Percentiles rank a stretch among this genome's conserved stretches.
Evolutionary conservation across 2,888 invertebrate species (phyloP).

Genomic region (Lysandra coridon): DNA sequence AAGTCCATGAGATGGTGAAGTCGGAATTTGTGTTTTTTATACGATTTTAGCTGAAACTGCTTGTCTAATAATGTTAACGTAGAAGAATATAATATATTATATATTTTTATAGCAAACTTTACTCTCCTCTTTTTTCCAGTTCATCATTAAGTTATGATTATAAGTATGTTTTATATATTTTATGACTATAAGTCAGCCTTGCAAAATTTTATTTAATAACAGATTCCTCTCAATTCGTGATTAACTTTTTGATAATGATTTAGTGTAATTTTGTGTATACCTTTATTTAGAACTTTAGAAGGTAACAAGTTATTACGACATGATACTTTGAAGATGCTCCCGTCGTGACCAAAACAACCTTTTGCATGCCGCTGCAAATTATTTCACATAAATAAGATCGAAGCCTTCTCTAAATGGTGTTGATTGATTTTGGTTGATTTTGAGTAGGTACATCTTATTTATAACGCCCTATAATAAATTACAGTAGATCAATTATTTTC

Average conservation of each 20-base stretch:
- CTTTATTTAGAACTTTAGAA: not conserved
- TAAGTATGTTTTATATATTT: too few relatives aligned
- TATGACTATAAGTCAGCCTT: too few relatives aligned
- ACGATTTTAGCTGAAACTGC: too few relatives aligned
- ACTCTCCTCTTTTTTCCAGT: too few relatives aligned
- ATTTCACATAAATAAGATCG: not conserved
- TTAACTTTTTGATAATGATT: not conserved
- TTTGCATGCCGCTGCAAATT: slow-evolving; percentile 6
- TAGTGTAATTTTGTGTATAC: not conserved
- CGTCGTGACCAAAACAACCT: slow-evolving; percentile 23
- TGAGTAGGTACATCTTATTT: not conserved
- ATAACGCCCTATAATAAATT: not conserved
- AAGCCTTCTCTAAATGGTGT: not conserved
- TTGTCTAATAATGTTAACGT: too few relatives aligned
- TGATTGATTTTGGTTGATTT: not conserved
- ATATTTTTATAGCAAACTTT: too few relatives aligned
- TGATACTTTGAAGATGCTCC: not conserved
- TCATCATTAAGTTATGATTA: too few relatives aligned
- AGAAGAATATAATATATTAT: too few relatives aligned
- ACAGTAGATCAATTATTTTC: too few relatives aligned
- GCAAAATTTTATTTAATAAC: too few relatives aligned
- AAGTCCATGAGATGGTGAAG: too few relatives aligned
- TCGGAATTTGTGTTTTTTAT: not conserved
- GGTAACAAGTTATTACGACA: slow-evolving; percentile 7
- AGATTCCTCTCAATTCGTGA: not conserved